Base-by-base conservation (phyloP, 2,888 invertebrate species). In the Clanis bilineata region DNA sequence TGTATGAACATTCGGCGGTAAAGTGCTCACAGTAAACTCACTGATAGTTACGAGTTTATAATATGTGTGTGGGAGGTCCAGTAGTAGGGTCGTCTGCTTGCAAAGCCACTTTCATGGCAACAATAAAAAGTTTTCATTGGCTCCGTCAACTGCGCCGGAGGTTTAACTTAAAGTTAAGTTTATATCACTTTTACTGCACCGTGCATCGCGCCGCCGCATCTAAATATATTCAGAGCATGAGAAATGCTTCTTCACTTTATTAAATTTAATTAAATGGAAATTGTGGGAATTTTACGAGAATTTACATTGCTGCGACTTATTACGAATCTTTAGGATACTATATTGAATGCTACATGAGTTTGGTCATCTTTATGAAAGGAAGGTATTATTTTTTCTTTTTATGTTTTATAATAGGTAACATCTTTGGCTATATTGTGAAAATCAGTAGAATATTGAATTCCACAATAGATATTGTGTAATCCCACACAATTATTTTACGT, bases 41-140 rank as follows among this genome's bases (percentile, higher is more conserved):
- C 51, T 10, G 22, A 36, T 1, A 18, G 41, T 41, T 15, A 41
- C 28, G 47, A 51, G 28, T 45, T 41, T n/a, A 6, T 23, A 45
- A 23, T 45, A 10, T 10, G 1, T 28, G 5, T 18, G 47, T 10
- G 28, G 28, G 47, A 4, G 28, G 28, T 32, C 18, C 32, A 60
- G 25, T 74, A 65, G 83, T 85, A 83, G 72, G 72, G 77, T 76
- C 57, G 44, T 55, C 39, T 62, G 64, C 70, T 65, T 67, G 72
- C 71, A 68, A 71, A 74, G 74, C 74, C 74, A 77, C 73, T 86
- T 87, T 85, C 84, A 85, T 83, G 70, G 82, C 76, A 51, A 80
- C 74, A 79, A 78, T 89, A 86, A 88, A 90, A 88, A 86, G 73
- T 86, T 87, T 87, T 86, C 86, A 87, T 86, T 86, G 83, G 81